A percentile compares a stretch with the other conserved stretches of the same genome.
Conservation (phyloP, 53 echinoderm and acorn worm species). For the Echinarachnius parma region DNA sequence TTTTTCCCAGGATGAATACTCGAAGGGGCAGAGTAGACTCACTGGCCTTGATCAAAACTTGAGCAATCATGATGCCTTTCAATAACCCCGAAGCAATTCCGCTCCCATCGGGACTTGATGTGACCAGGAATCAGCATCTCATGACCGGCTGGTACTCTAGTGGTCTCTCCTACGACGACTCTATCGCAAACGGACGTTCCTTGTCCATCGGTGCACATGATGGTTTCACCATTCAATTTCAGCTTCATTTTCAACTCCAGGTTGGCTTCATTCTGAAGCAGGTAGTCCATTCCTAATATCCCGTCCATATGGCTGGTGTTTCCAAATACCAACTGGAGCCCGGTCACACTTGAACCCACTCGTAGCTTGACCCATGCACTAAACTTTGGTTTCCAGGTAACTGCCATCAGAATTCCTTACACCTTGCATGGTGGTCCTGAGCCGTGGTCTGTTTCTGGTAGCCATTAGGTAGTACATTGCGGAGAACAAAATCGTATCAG, state of each 20-base stretch:
- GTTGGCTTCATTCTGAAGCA: slow-evolving; percentile 4
- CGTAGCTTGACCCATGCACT: slow-evolving; percentile 22
- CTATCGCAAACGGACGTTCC: slow-evolving; percentile 20
- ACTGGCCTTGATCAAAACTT: slow-evolving; percentile 10
- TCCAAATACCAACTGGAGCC: slow-evolving; percentile 13
- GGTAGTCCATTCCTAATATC: slow-evolving; percentile 39
- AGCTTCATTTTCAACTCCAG: slow-evolving; percentile 18
- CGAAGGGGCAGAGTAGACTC: slow-evolving; percentile 15
- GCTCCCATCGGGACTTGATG: not conserved
- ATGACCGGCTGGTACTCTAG: slow-evolving; percentile 36
- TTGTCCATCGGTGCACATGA: slow-evolving; percentile 15
- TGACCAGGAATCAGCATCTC: slow-evolving; percentile 37
- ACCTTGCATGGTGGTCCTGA: not conserved
- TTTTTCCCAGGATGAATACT: slow-evolving; percentile 35
- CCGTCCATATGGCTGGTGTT: slow-evolving; percentile 8
- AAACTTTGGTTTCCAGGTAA: not conserved
- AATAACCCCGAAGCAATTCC: not conserved
- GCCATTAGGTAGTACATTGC: slow-evolving; percentile 31
- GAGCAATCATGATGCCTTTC: slow-evolving; percentile 40
- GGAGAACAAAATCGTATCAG: slow-evolving; percentile 26
- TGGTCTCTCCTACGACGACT: slow-evolving; percentile 20
- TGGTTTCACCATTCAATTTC: slow-evolving; percentile 25
- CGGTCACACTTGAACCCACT: slow-evolving; percentile 8
- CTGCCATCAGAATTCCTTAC: slow-evolving; percentile 35
- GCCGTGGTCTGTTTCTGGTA: not conserved